These are phyloP conservation scores for Agrochola lychnidis DNA, from an alignment of 2,888 invertebrate species.

Conservation along the genomic window DNA sequence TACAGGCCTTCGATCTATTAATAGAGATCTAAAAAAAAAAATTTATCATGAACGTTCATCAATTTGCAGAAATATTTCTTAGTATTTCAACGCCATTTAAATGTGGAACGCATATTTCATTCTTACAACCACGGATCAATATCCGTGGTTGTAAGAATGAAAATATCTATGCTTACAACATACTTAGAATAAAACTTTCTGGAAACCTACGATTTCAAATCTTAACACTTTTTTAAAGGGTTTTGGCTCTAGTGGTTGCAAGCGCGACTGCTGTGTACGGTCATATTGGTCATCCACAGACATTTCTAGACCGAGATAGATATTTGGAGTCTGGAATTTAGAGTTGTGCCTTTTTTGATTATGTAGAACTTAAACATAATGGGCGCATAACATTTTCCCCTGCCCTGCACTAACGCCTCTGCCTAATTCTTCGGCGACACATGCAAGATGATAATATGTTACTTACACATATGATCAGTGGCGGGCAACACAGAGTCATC, in stretches of 20 bases:
- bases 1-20: not conserved
- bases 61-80: not conserved
- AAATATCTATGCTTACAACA: too few relatives aligned
- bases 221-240: not conserved
- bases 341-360: too few relatives aligned
- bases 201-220: not conserved
- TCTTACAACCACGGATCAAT: too few relatives aligned
- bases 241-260: not conserved
- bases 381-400: too few relatives aligned
- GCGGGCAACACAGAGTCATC: slow-evolving; percentile 94
- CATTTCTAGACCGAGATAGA: not conserved
- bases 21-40: not conserved
- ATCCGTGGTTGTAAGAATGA: too few relatives aligned
- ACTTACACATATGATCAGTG: slow-evolving; percentile 83
- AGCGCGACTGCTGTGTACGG: not conserved
- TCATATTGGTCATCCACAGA: not conserved
- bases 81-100: not conserved
- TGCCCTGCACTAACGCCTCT: too few relatives aligned
- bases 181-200: not conserved
- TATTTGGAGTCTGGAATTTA: not conserved
- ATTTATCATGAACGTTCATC: not conserved
- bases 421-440: not conserved
- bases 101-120: not conserved
- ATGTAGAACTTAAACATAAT: not conserved
- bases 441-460: not conserved